phyloP scores from a whole-genome alignment of 2,113 vertebrate species.

The Montifringilla adamsi region DNA sequence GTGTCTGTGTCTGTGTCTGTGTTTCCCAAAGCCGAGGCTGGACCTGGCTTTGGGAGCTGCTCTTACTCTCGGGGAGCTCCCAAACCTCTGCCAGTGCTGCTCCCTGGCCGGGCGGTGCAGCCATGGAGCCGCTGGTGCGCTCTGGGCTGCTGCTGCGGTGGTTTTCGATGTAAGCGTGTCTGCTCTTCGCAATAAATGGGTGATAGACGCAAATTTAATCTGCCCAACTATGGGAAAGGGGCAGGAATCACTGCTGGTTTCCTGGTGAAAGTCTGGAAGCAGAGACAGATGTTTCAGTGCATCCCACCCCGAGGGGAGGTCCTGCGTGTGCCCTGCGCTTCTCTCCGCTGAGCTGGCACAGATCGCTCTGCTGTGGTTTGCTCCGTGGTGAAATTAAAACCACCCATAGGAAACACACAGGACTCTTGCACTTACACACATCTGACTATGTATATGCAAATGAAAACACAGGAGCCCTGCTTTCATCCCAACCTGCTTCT shows the following conservation, averaged over 20 bases:
- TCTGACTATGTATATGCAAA: neutral
- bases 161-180: accelerated
- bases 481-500: neutral
- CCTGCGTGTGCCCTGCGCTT: accelerated
- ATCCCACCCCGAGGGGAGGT: accelerated
- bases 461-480: neutral
- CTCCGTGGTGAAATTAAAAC: neutral
- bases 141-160: neutral
- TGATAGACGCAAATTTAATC: neutral
- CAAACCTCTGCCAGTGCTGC: accelerated
- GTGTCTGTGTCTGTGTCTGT: too few relatives aligned
- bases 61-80: accelerated
- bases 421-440: accelerated
- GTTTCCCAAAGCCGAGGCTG: accelerated
- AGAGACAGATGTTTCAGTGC: accelerated
- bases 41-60: neutral
- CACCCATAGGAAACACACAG: neutral
- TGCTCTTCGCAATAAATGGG: too few relatives aligned
- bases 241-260: neutral
- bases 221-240: neutral
- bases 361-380: accelerated
- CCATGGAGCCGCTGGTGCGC: accelerated
- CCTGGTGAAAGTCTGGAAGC: too few relatives aligned
- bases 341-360: accelerated
- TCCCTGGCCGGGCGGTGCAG: accelerated